Conservation (phyloP, 2,797 vertebrate species). For the Bovichtus variegatus region DNA sequence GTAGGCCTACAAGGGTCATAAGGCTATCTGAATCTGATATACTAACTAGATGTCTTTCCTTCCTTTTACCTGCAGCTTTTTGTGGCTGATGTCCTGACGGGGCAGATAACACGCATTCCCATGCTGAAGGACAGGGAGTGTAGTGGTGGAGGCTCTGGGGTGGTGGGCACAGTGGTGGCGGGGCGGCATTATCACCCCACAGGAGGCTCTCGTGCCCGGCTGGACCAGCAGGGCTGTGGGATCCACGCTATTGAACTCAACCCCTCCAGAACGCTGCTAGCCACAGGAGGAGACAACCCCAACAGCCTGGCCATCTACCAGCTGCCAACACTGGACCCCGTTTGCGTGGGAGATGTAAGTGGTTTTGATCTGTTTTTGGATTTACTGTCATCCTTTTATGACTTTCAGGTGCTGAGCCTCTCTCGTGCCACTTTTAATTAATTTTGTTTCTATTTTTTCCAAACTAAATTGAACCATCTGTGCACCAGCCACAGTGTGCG, state of each 20-base stretch:
- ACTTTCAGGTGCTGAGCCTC: background rate
- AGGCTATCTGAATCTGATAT: background rate
- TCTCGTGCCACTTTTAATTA: background rate
- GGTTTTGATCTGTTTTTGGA: background rate
- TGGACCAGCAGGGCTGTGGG: constrained; percentile 96
- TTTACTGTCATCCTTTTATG: background rate
- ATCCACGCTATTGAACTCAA: constrained; percentile 99
- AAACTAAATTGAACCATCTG: background rate
- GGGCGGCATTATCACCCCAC: constrained; percentile 69
- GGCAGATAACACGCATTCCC: constrained; percentile 96
- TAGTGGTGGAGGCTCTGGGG: constrained; percentile 69
- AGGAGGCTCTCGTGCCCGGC: constrained; percentile 73
- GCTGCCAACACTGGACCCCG: constrained; percentile 95
- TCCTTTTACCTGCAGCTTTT: constrained; percentile 87
- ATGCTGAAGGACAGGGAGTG: constrained; percentile 95
- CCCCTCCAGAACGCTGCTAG: constrained; percentile 93
- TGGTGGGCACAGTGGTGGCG: constrained; percentile 46
- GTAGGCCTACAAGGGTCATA: no score
- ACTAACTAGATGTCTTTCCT: constrained; percentile 8
- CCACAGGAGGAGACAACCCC: constrained; percentile 98
- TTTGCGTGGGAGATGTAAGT: constrained; percentile 99
- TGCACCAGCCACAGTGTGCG: background rate
- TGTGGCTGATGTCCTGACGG: constrained; percentile 94
- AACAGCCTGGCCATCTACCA: constrained; percentile 98
- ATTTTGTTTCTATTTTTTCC: background rate